These are phyloP conservation scores for Setipinna tenuifilis DNA, from an alignment of 2,797 vertebrate genomes.

Conservation along the genomic window DNA sequence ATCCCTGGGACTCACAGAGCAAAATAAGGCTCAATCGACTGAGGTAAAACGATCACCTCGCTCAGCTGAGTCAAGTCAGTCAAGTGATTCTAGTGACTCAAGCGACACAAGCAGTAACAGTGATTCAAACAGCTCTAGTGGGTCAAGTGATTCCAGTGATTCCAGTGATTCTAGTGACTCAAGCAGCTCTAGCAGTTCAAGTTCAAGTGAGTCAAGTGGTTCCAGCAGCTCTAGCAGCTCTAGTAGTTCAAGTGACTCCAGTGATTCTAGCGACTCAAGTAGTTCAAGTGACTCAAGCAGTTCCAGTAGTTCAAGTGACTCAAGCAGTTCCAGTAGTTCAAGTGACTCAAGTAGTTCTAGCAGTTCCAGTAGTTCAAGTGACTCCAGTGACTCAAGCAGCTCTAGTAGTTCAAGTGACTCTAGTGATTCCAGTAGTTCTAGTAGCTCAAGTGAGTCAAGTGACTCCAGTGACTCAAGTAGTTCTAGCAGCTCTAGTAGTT, in stretches of 20 bases:
- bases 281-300: not conserved
- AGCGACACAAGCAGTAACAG: not conserved
- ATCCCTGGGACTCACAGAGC: not conserved
- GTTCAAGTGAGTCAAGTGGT: not conserved
- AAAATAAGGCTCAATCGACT: not conserved
- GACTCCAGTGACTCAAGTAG: not conserved
- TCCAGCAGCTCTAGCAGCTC: conserved; percentile 8
- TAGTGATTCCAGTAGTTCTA: not conserved
- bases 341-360: conserved; percentile 14
- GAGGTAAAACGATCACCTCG: not conserved
- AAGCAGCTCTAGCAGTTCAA: not conserved
- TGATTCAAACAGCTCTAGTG: not conserved
- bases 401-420: conserved; percentile 13
- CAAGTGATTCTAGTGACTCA: not conserved
- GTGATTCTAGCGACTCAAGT: conserved; percentile 2
- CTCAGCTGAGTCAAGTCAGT: not conserved
- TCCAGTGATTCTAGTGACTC: conserved; percentile 7
- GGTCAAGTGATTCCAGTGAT: not conserved
- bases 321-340: conserved; percentile 28
- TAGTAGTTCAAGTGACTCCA: not conserved
- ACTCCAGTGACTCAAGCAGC: not conserved
- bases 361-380: not conserved
- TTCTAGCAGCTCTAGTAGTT: conserved; percentile 29
- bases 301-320: conserved; percentile 4
- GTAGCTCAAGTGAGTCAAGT: conserved; percentile 24